Evolutionary conservation across 2,113 vertebrate species (phyloP).

Genomic region (Chaetura pelagica): DNA sequence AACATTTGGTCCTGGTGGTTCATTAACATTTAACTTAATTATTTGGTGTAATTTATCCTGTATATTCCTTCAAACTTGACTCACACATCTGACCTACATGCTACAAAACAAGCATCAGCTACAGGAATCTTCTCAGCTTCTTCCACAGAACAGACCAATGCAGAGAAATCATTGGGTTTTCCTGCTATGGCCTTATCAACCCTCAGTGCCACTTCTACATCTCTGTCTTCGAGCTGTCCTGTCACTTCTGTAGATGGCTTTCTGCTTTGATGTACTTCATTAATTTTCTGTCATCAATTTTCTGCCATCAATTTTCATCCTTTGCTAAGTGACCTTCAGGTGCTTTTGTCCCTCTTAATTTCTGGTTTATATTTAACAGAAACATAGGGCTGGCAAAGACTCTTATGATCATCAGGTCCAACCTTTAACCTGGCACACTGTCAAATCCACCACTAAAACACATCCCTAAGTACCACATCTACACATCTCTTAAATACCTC

Average conservation of each 20-base stretch:
- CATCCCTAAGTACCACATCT: too few relatives aligned
- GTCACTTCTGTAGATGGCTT: not conserved
- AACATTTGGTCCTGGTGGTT: not conserved
- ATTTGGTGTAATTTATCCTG: not conserved
- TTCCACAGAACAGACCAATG: not conserved
- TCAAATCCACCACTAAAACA: too few relatives aligned
- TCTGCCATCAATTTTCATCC: not conserved
- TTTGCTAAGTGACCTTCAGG: not conserved
- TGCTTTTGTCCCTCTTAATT: not conserved
- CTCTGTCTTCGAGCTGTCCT: not conserved
- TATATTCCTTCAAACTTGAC: not conserved
- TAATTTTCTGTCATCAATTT: not conserved
- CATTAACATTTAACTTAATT: not conserved
- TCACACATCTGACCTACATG: not conserved
- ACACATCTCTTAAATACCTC: too few relatives aligned
- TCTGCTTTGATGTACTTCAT: not conserved
- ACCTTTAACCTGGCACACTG: too few relatives aligned
- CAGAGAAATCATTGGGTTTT: too few relatives aligned
- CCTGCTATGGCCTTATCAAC: not conserved
- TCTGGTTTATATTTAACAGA: not conserved
- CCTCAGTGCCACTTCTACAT: too few relatives aligned
- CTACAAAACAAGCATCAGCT: not conserved
- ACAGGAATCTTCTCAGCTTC: not conserved
- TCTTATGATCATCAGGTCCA: too few relatives aligned
- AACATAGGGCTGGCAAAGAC: too few relatives aligned